phyloP scores from a whole-genome alignment of 2,797 vertebrate species.

The Poliocrania exsul region DNA sequence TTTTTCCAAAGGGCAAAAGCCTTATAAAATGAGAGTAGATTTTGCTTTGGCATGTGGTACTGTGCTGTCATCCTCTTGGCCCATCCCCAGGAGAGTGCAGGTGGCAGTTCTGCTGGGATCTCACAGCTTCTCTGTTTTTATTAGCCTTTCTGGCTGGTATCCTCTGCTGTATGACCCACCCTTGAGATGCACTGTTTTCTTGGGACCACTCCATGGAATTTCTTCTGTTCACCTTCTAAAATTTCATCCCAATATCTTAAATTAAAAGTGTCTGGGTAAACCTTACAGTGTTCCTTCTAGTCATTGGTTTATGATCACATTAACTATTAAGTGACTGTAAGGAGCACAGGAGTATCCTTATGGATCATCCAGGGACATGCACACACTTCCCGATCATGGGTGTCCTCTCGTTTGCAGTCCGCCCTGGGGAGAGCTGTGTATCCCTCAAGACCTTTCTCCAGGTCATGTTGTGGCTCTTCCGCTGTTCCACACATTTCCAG shows the following conservation, averaged over 20 bases:
- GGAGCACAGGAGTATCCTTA: neutral
- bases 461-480: neutral
- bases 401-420: neutral
- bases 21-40: neutral
- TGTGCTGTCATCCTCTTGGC: neutral
- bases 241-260: conserved; percentile 1
- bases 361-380: neutral
- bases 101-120: conserved; percentile 34
- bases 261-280: neutral
- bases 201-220: neutral
- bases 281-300: neutral
- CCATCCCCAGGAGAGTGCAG: neutral
- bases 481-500: neutral
- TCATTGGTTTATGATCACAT: neutral
- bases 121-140: conserved; percentile 29
- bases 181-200: neutral
- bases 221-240: conserved; percentile 24
- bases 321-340: neutral
- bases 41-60: neutral
- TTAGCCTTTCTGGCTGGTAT: neutral
- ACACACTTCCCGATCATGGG: accelerated
- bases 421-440: neutral
- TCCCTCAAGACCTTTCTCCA: neutral
- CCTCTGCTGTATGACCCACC: neutral
- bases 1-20: neutral